Evolutionary conservation across 2,888 invertebrate species (phyloP), one percentile per base, ranked within the genome.

Genomic region (Nowickia ferox): DNA sequence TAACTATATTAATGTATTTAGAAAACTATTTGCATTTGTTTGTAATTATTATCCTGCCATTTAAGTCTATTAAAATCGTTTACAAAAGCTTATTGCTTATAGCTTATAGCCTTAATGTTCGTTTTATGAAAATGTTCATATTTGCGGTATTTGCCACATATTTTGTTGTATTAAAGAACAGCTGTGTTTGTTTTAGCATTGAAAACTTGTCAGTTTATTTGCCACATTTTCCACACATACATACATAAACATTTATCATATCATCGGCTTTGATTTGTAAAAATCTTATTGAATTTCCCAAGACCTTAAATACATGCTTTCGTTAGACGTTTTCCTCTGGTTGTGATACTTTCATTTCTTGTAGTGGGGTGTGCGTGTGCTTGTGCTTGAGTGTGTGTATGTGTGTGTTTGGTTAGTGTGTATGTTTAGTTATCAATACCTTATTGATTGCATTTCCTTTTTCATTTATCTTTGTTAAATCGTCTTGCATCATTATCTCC

Each of bases 401-500:
- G 30, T 42, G 10, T 30, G n/a, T 48, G n/a, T n/a, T n/a, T n/a
- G n/a, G n/a, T n/a, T n/a, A n/a, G n/a, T n/a, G n/a, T 40, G 10
- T 66, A 22, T 17, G 17, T 66, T 22, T 59, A n/a, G 22, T 42
- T 69, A 61, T 69, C 81, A 82, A 76, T 71, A 55, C 40, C 53
- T 55, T 82, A 82, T 82, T 82, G 82, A 82, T 82, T 75, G 75
- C 82, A 82, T 82, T 82, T 81, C 81, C 81, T 44, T 74, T 46
- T 75, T 76, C 63, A 63, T 82, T 82, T 53, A 59, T 75, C 66
- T 68, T 6, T 53, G 69, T 48, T n/a, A 74, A 74, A 74, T 53
- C 61, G 53, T 55, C 44, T 81, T 59, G 53, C 68, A 59, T 81
- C 75, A 75, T 81, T 82, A 69, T 76, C 63, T 76, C 38, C 44